phyloP scores from a whole-genome alignment of 2,797 vertebrate species.

The Rhinatrema bivittatum region DNA sequence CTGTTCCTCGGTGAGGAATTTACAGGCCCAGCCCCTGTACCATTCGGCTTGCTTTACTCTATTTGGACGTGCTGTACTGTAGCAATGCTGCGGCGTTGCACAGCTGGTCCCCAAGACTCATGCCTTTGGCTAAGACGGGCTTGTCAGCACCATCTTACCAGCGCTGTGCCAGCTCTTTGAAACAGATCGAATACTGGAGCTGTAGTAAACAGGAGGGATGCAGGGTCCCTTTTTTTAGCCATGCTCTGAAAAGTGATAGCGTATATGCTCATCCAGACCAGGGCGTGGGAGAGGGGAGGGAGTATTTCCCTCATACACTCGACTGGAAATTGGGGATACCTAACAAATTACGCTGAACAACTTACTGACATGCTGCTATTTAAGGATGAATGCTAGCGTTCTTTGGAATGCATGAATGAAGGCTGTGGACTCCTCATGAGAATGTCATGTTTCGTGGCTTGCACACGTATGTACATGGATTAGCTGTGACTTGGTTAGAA shows the following conservation, averaged over 20 bases:
- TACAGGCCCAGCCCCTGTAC: neutral
- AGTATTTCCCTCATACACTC: neutral
- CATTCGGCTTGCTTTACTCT: neutral
- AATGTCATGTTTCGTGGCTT: too few species aligned
- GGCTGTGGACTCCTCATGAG: too few species aligned
- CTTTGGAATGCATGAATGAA: too few species aligned
- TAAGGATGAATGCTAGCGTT: too few species aligned
- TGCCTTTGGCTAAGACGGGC: neutral
- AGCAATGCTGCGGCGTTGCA: neutral
- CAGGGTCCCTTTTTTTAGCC: neutral
- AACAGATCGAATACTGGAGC: neutral
- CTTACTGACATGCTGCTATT: too few species aligned
- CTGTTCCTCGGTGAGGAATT: neutral
- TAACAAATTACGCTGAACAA: too few species aligned
- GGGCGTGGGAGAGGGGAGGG: too few species aligned
- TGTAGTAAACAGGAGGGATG: conserved; percentile 3
- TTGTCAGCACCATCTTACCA: neutral
- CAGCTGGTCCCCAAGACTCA: neutral
- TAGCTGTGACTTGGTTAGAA: too few species aligned
- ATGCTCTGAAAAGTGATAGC: neutral
- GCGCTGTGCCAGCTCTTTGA: neutral
- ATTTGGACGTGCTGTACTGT: neutral
- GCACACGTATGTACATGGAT: too few species aligned
- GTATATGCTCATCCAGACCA: neutral
- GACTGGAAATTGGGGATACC: too few species aligned